Evolutionary conservation across 2,797 vertebrate genomes (phyloP).

Genomic region (Ctenosaura bakeri): DNA sequence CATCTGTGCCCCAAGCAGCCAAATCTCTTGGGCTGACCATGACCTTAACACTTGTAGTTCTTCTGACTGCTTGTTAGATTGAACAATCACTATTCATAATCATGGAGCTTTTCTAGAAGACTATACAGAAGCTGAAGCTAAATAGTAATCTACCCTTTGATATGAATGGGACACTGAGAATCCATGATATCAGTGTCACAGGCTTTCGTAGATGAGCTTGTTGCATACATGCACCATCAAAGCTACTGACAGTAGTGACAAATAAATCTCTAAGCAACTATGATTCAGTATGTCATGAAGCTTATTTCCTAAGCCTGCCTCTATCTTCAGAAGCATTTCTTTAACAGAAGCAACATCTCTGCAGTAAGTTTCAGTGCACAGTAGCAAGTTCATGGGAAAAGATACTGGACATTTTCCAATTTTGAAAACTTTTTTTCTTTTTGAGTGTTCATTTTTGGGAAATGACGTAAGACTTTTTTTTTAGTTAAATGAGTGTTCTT

Average conservation of each 20-base stretch:
- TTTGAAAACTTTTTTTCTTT: background rate
- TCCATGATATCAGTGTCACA: background rate
- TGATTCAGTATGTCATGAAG: background rate
- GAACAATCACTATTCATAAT: background rate
- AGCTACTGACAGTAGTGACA: background rate
- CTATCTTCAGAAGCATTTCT: background rate
- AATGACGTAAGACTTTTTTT: background rate
- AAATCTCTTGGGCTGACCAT: background rate
- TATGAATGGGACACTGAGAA: background rate
- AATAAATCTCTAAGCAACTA: background rate
- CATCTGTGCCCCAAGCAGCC: background rate
- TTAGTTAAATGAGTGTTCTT: background rate
- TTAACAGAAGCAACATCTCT: background rate
- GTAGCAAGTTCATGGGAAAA: background rate
- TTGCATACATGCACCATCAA: background rate
- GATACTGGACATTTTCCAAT: background rate
- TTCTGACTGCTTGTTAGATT: background rate
- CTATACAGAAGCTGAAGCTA: background rate
- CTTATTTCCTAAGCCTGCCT: background rate
- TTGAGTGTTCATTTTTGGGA: constrained; percentile 18
- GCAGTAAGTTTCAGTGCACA: background rate
- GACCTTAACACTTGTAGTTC: background rate
- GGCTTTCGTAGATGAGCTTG: too few species aligned
- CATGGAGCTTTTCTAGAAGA: background rate
- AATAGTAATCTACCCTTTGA: background rate